Evolutionary conservation across 1,140 invertebrate genomes (phyloP).

Genomic region (Melitaea cinxia): DNA sequence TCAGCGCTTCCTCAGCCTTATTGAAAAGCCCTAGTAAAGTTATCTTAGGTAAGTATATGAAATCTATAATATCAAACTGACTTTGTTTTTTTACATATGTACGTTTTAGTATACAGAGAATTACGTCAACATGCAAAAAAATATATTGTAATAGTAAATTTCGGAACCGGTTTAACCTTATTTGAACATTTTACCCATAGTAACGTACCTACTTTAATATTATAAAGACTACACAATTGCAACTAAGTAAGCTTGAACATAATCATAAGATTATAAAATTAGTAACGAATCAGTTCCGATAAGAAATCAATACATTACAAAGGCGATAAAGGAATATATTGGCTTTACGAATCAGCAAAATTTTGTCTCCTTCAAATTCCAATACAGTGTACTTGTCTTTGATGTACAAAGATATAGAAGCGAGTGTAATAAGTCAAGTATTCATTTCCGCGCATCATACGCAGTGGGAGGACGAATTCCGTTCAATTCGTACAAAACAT

Average conservation of each 20-base stretch:
- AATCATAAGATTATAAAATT: background rate
- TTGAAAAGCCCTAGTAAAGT: too few relatives aligned
- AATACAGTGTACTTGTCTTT: background rate
- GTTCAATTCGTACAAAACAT: constrained; percentile 11
- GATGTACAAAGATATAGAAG: constrained; percentile 2
- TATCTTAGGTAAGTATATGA: too few relatives aligned
- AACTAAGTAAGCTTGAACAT: background rate
- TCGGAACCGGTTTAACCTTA: too few relatives aligned
- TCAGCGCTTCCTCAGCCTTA: too few relatives aligned
- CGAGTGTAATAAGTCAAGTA: constrained; percentile 25
- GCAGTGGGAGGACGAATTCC: constrained; percentile 7
- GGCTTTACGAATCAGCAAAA: background rate
- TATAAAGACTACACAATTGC: background rate
- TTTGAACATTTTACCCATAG: too few relatives aligned
- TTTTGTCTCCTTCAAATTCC: background rate
- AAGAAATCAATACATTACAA: background rate
- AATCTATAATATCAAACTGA: too few relatives aligned
- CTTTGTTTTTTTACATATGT: too few relatives aligned
- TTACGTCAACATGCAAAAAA: too few relatives aligned
- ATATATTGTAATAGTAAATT: too few relatives aligned
- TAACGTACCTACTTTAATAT: too few relatives aligned
- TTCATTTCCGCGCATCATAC: constrained; percentile 25
- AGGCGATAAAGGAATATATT: background rate
- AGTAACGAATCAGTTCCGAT: background rate
- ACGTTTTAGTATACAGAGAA: too few relatives aligned